Percentiles rank a stretch among this genome's conserved stretches.
Evolutionary conservation across 1,140 invertebrate genomes (phyloP).

Genomic region (Ceratina calcarata): DNA sequence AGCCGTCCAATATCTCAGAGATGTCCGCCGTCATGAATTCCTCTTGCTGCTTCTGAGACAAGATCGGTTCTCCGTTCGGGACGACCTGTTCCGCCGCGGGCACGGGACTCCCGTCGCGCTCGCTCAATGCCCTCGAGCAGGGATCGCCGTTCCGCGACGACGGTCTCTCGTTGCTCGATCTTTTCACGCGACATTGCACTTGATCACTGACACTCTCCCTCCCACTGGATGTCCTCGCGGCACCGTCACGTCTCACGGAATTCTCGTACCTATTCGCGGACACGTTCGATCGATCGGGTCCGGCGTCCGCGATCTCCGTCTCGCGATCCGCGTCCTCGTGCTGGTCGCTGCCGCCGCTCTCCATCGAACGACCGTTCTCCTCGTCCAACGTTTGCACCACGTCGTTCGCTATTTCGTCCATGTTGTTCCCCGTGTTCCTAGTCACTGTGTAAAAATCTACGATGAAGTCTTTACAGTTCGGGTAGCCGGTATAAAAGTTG

Average conservation of each 20-base stretch:
- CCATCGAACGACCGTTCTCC: conserved; percentile 32
- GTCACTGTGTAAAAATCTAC: conserved; percentile 81
- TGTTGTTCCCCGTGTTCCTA: conserved; percentile 74
- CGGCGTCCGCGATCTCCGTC: neutral
- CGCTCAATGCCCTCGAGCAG: neutral
- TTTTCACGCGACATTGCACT: conserved; percentile 34
- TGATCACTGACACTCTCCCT: conserved; percentile 43
- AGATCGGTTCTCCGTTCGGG: neutral
- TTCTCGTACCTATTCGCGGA: conserved; percentile 35
- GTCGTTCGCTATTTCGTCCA: conserved; percentile 77
- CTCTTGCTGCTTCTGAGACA: conserved; percentile 24
- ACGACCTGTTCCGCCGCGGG: neutral
- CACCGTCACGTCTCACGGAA: conserved; percentile 31
- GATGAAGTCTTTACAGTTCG: conserved; percentile 84
- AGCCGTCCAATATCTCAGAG: conserved; percentile 63
- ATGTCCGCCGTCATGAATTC: conserved; percentile 64
- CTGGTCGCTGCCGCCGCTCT: neutral
- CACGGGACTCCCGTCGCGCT: neutral
- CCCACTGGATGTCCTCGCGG: conserved; percentile 42
- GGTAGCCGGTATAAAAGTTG: conserved; percentile 86
- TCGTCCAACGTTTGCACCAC: conserved; percentile 71
- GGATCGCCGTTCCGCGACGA: conserved; percentile 27
- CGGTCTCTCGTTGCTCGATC: neutral
- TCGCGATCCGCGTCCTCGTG: neutral
- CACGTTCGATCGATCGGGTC: conserved; percentile 33